phyloP scores from a whole-genome alignment of 2,888 invertebrate genomes.

The Agrochola litura region DNA sequence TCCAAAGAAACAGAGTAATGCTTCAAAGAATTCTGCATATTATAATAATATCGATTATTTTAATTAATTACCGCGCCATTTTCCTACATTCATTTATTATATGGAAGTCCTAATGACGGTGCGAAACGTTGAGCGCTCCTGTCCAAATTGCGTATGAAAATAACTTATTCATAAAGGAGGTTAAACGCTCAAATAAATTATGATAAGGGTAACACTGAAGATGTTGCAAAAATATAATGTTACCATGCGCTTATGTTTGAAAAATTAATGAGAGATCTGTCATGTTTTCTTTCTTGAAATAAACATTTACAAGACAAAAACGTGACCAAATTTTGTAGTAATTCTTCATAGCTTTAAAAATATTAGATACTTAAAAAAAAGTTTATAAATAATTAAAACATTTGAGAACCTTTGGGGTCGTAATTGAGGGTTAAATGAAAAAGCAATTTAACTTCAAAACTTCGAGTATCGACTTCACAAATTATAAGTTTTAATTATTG shows the following conservation, averaged over 20 bases:
- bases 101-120: slow-evolving; percentile 13
- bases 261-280: not conserved
- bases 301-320: too few species aligned
- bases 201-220: slow-evolving; percentile 37
- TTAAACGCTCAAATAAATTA: slow-evolving; percentile 41
- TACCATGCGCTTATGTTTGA: slow-evolving; percentile 2
- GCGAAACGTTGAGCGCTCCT: slow-evolving; percentile 31
- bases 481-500: slow-evolving; percentile 42
- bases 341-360: too few species aligned
- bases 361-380: too few species aligned
- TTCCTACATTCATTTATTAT: slow-evolving; percentile 6
- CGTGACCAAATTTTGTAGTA: too few species aligned
- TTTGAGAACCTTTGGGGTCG: slow-evolving; percentile 6
- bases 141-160: slow-evolving; percentile 39
- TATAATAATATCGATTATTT: slow-evolving; percentile 17
- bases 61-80: slow-evolving; percentile 30
- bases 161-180: slow-evolving; percentile 50
- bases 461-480: slow-evolving; percentile 29
- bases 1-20: not conserved
- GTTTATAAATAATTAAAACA: slow-evolving; percentile 18
- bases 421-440: slow-evolving; percentile 38
- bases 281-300: too few species aligned
- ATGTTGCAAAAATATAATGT: slow-evolving; percentile 30
- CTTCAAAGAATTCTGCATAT: not conserved
- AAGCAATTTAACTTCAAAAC: slow-evolving; percentile 34